These are phyloP conservation scores for Aeoliscus strigatus DNA, from an alignment of 2,797 vertebrate species.

Conservation along the genomic window DNA sequence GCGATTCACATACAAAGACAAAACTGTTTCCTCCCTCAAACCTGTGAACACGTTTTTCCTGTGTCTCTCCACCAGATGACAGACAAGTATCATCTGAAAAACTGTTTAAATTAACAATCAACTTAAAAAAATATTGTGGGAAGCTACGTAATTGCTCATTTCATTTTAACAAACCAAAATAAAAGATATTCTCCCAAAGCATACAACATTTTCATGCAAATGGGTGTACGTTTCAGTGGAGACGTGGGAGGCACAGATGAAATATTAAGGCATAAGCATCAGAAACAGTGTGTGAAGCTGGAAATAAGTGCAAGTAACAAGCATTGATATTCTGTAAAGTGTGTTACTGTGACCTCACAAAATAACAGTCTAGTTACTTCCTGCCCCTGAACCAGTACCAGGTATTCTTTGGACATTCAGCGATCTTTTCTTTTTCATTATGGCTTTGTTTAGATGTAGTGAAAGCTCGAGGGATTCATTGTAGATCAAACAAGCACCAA, in stretches of 20 bases:
- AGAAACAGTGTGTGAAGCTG: slow-evolving; percentile 32
- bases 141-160: slow-evolving; percentile 10
- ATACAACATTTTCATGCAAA: slow-evolving; percentile 22
- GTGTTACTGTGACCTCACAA: slow-evolving; percentile 39
- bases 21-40: slow-evolving; percentile 10
- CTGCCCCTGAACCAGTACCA: slow-evolving; percentile 28
- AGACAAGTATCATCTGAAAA: slow-evolving; percentile 25
- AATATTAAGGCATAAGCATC: slow-evolving; percentile 70
- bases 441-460: slow-evolving; percentile 66
- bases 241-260: slow-evolving; percentile 67
- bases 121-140: slow-evolving; percentile 18
- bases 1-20: slow-evolving; percentile 26
- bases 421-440: slow-evolving; percentile 36
- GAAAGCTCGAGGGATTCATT: slow-evolving; percentile 46
- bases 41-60: slow-evolving; percentile 27
- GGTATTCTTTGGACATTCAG: slow-evolving; percentile 48
- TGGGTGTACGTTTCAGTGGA: slow-evolving; percentile 22
- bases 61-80: slow-evolving; percentile 58
- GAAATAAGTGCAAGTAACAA: slow-evolving; percentile 50
- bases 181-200: slow-evolving; percentile 8
- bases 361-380: slow-evolving; percentile 51
- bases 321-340: slow-evolving; percentile 41
- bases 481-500: slow-evolving; percentile 59
- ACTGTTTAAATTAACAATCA: slow-evolving; percentile 1
- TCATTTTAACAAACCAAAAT: slow-evolving; percentile 17